A percentile compares a stretch with the other conserved stretches of the same genome.
Evolutionary conservation across 1,140 invertebrate species (phyloP).

Genomic region (Papilio xuthus): DNA sequence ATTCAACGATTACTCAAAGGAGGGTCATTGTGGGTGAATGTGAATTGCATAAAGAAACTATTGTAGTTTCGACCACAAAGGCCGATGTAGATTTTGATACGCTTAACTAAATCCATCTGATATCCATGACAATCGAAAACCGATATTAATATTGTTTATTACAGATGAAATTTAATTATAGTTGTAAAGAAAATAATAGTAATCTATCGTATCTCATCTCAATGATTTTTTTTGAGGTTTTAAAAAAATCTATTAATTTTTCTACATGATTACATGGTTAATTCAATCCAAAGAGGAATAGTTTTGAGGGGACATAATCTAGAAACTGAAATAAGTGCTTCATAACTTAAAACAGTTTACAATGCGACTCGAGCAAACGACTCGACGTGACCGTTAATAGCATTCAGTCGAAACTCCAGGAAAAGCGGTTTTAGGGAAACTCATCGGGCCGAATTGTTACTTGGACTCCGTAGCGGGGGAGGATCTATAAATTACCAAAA

Average conservation of each 20-base stretch:
- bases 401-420: conserved; percentile 57
- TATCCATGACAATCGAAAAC: conserved; percentile 62
- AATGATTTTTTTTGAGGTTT: neutral
- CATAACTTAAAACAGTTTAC: conserved; percentile 69
- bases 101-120: conserved; percentile 72
- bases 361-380: conserved; percentile 65
- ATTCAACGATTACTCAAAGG: conserved; percentile 59
- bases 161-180: neutral
- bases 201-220: neutral
- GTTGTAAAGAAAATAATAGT: neutral
- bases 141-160: neutral
- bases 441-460: conserved; percentile 65
- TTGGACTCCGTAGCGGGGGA: conserved; percentile 70
- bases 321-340: conserved; percentile 30
- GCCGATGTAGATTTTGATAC: conserved; percentile 63
- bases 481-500: conserved; percentile 79
- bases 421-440: conserved; percentile 54
- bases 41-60: conserved; percentile 55
- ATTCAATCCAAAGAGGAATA: neutral
- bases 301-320: conserved; percentile 22
- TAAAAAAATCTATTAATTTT: neutral
- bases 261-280: neutral
- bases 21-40: conserved; percentile 54
- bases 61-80: conserved; percentile 51
- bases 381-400: conserved; percentile 73